A percentile compares a stretch with the other conserved stretches of the same genome.
Conservation (phyloP, 2,113 vertebrate species). For the Atlantisia rogersi region DNA sequence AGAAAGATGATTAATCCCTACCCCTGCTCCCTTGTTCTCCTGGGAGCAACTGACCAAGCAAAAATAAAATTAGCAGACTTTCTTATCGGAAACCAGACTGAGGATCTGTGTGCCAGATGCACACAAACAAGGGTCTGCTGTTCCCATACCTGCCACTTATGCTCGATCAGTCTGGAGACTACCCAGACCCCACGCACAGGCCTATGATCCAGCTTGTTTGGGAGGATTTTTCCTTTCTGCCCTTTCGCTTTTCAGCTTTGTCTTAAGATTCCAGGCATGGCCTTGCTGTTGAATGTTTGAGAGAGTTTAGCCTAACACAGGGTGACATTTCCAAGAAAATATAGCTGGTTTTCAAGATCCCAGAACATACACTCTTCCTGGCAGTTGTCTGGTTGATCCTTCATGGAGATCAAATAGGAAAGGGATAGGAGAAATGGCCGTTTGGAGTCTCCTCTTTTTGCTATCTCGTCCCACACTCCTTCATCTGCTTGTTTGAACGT, state of each 20-base stretch:
- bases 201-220: background rate
- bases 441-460: background rate
- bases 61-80: background rate
- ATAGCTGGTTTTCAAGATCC: background rate
- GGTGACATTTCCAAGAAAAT: background rate
- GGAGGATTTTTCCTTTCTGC: background rate
- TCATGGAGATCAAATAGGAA: background rate
- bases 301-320: background rate
- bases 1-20: background rate
- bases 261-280: background rate
- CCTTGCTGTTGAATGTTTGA: background rate
- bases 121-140: background rate
- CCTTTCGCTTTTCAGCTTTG: background rate
- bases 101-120: background rate
- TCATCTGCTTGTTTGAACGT: background rate
- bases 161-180: background rate
- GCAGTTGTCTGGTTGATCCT: background rate
- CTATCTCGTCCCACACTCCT: background rate
- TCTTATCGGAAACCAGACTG: background rate
- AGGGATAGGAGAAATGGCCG: background rate
- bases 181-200: background rate
- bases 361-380: background rate
- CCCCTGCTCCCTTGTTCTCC: background rate
- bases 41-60: background rate
- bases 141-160: background rate